Percentiles rank a stretch among this genome's conserved stretches.
phyloP scores from a whole-genome alignment of 2,888 invertebrate genomes.

The Conistra vaccinii region DNA sequence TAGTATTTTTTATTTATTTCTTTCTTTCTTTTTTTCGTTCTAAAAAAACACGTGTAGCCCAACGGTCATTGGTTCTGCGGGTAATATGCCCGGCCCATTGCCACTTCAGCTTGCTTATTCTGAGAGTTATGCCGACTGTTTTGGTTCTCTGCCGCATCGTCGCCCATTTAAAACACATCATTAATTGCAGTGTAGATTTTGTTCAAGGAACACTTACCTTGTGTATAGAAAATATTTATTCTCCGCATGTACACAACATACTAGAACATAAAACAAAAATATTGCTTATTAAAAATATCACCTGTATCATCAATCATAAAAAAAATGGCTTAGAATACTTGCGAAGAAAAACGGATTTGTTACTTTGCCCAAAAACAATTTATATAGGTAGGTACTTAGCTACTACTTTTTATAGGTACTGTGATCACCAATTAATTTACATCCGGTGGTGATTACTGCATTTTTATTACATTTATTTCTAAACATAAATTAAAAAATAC shows the following conservation, averaged over 20 bases:
- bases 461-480: too few species aligned
- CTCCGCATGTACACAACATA: conserved; percentile 13
- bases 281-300: not conserved
- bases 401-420: not conserved
- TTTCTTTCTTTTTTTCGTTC: too few species aligned
- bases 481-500: too few species aligned
- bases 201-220: not conserved
- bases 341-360: not conserved
- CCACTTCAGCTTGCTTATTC: not conserved
- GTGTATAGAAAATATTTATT: conserved; percentile 5
- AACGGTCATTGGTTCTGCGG: not conserved
- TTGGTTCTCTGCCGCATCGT: too few species aligned
- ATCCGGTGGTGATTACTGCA: too few species aligned
- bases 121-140: not conserved
- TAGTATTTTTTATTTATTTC: too few species aligned
- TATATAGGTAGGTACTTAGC: too few species aligned
- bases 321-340: too few species aligned
- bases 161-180: not conserved
- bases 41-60: too few species aligned
- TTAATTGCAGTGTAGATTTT: too few species aligned
- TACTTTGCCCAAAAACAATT: not conserved
- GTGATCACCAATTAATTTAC: not conserved
- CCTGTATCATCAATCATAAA: too few species aligned
- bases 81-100: not conserved
- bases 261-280: conserved; percentile 15